These are phyloP conservation scores for Melieria picta DNA, from an alignment of 2,888 invertebrate species.

Conservation along the genomic window DNA sequence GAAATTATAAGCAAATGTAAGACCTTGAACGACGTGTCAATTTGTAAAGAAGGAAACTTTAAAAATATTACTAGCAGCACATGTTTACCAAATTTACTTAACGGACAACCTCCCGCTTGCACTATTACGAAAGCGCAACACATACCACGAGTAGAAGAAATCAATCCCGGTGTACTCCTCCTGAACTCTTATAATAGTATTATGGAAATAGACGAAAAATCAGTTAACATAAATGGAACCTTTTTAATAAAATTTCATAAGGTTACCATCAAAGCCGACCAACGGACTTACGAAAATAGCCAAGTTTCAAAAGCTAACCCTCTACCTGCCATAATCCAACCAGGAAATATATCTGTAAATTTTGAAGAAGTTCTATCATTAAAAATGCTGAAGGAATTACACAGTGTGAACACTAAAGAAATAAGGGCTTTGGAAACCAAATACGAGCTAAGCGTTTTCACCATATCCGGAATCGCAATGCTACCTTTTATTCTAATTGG, in stretches of 20 bases:
- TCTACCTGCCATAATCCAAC: slow-evolving; percentile 39
- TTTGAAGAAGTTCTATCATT: slow-evolving; percentile 37
- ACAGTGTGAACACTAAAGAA: slow-evolving; percentile 34
- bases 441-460: slow-evolving; percentile 5
- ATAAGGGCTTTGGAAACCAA: slow-evolving; percentile 2
- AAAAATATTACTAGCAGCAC: background rate
- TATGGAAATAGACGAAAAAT: slow-evolving; percentile 10
- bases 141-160: slow-evolving; percentile 35
- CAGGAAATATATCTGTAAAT: slow-evolving; percentile 18
- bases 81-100: slow-evolving; percentile 10
- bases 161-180: slow-evolving; percentile 35
- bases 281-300: slow-evolving; percentile 26
- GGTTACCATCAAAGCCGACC: slow-evolving; percentile 30
- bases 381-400: slow-evolving; percentile 36
- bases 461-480: background rate
- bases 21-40: slow-evolving; percentile 5
- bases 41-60: slow-evolving; percentile 1
- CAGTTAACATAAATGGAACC: slow-evolving; percentile 18
- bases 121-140: slow-evolving; percentile 22
- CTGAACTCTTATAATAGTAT: slow-evolving; percentile 38
- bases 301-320: slow-evolving; percentile 29
- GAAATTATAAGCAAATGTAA: slow-evolving; percentile 7
- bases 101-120: background rate
- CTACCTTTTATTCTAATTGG: background rate
- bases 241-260: slow-evolving; percentile 32